phyloP scores from a whole-genome alignment of 2,888 invertebrate species.

The Phlogophora meticulosa region DNA sequence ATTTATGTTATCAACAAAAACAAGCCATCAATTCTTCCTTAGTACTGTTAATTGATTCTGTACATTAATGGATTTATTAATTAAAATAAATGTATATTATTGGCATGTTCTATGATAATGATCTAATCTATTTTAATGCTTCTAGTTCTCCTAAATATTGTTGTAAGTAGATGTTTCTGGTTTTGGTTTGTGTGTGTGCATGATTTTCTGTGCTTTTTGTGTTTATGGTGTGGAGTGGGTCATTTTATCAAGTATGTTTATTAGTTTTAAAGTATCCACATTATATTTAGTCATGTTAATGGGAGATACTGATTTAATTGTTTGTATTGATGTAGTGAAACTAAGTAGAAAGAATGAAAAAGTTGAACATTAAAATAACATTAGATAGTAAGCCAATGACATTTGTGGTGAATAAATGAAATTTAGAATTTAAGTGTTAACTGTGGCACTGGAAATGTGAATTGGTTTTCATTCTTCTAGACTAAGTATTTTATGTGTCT shows the following conservation, averaged over 20 bases:
- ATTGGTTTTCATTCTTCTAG: too few species aligned
- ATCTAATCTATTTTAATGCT: constrained; percentile 56
- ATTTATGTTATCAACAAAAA: background rate
- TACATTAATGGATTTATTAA: constrained; percentile 19
- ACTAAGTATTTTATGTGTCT: too few species aligned
- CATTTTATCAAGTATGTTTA: too few species aligned
- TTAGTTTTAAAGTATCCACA: too few species aligned
- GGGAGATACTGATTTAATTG: background rate
- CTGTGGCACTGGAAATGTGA: background rate
- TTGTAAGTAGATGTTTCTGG: constrained; percentile 57
- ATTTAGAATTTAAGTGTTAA: constrained; percentile 5
- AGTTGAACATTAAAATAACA: constrained; percentile 16
- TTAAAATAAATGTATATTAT: background rate
- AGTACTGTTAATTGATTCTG: background rate
- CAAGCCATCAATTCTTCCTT: background rate
- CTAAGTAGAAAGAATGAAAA: background rate
- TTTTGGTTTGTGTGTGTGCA: constrained; percentile 26
- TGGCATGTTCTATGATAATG: constrained; percentile 47
- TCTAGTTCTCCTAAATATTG: constrained; percentile 63
- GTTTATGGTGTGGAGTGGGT: background rate
- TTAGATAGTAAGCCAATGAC: constrained; percentile 10
- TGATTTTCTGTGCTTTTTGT: constrained; percentile 32
- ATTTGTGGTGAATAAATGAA: background rate
- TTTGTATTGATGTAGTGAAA: background rate
- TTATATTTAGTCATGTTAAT: background rate